phyloP scores from a whole-genome alignment of 2,888 invertebrate species.

The Drosophila putrida region DNA sequence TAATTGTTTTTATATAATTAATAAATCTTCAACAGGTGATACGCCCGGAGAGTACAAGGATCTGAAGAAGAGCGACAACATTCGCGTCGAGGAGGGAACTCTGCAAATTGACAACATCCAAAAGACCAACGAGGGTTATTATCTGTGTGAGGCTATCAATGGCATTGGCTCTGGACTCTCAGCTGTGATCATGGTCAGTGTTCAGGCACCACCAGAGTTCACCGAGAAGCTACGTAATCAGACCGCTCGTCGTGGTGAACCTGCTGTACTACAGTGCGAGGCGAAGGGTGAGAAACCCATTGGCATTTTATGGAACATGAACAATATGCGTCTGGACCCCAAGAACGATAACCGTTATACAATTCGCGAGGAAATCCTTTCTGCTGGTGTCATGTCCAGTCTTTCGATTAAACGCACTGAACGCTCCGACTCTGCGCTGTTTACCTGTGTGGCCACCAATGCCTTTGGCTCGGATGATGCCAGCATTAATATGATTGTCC shows the following conservation, averaged over 20 bases:
- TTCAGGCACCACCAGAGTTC: slow-evolving; percentile 98
- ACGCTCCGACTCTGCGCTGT: slow-evolving; percentile 94
- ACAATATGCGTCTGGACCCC: slow-evolving; percentile 95
- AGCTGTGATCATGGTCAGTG: slow-evolving; percentile 96
- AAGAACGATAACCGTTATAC: slow-evolving; percentile 95
- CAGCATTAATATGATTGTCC: slow-evolving; percentile 97
- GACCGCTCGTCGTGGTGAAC: slow-evolving; percentile 95
- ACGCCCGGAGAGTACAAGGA: slow-evolving; percentile 97
- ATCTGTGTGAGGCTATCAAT: slow-evolving; percentile 97
- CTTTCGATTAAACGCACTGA: slow-evolving; percentile 95
- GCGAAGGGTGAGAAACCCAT: slow-evolving; percentile 98
- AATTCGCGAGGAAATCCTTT: slow-evolving; percentile 93
- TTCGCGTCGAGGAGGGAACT: slow-evolving; percentile 97
- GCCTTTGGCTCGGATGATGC: slow-evolving; percentile 97
- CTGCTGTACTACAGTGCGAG: slow-evolving; percentile 95
- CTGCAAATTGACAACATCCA: slow-evolving; percentile 95
- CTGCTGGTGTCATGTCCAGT: slow-evolving; percentile 94
- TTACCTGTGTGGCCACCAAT: slow-evolving; percentile 96
- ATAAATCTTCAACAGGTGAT: slow-evolving; percentile 88
- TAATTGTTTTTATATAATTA: no score
- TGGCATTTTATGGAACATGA: slow-evolving; percentile 97
- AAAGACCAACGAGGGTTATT: slow-evolving; percentile 97
- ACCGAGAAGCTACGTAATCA: slow-evolving; percentile 96
- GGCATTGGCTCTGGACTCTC: slow-evolving; percentile 98
- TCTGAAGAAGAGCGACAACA: slow-evolving; percentile 95